phyloP scores from a whole-genome alignment of 2,113 vertebrate species.

The Archilochus colubris region DNA sequence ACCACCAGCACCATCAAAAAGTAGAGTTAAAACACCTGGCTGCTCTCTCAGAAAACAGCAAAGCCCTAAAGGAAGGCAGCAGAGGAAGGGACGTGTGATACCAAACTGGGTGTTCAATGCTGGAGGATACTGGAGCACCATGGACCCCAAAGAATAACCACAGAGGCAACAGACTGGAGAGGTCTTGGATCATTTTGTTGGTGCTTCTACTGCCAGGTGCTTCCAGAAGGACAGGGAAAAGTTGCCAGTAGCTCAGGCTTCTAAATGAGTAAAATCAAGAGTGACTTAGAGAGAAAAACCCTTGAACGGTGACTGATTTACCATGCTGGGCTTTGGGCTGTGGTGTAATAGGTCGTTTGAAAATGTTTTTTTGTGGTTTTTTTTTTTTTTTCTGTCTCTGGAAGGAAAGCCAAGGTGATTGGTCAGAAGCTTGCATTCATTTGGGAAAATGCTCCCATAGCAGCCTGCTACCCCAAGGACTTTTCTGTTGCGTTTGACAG shows the following conservation, averaged over 20 bases:
- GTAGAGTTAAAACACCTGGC: conserved; percentile 8
- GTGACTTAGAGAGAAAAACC: conserved; percentile 32
- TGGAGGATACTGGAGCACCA: not conserved
- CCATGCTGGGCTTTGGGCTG: conserved; percentile 21
- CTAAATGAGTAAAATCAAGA: conserved; percentile 18
- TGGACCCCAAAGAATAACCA: not conserved
- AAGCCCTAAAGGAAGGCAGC: conserved; percentile 13
- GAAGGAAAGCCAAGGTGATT: not conserved
- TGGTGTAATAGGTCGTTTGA: not conserved
- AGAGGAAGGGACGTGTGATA: not conserved
- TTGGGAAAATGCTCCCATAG: not conserved
- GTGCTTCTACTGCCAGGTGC: not conserved
- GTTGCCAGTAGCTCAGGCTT: not conserved
- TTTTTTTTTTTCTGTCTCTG: not conserved
- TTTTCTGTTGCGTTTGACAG: not conserved
- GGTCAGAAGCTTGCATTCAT: not conserved
- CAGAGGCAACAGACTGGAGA: not conserved
- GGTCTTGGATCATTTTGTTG: not conserved
- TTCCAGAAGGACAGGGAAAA: conserved; percentile 36
- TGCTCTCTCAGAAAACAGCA: conserved; percentile 2
- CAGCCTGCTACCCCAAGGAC: not conserved
- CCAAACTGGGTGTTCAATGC: not conserved
- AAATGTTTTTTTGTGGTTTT: not conserved
- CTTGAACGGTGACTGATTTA: conserved; percentile 12
- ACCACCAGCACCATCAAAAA: conserved; percentile 30